Base-by-base conservation (phyloP, 2,113 vertebrate species). In the Pipra filicauda region DNA sequence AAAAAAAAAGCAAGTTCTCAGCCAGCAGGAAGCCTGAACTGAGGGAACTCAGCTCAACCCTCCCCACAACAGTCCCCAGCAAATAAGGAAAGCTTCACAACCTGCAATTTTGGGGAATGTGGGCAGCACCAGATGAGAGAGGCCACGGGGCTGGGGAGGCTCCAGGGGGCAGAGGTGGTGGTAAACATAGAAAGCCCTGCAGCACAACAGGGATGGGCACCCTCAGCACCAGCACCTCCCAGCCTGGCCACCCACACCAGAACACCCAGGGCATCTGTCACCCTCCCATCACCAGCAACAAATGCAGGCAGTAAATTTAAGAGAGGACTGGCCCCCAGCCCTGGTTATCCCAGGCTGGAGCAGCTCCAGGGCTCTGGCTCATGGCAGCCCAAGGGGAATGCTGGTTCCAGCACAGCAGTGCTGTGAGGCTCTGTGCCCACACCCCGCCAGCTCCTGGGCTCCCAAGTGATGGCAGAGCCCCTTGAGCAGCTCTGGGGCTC, bases 161-260 rank as follows among this genome's bases (percentile, higher is more conserved):
- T 28, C 54, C 77, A 78, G 72, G 88, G 77, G 59, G 49, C 54
- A 58, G 54, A 52, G 54, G n/a, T 5, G 24, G 20, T 24, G 31
- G 28, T 0, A 35, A 44, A 49, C 15, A 16, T 1, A 71, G 57
- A 75, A 90, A 95, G 49, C 49, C 10, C 51, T 15, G 20, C 3
- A 2, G 28, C 61, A 75, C 0, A 0, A 35, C 13, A 2, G 0
- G 1, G 82, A 90, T 1, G 4, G 55, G 30, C 18, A n/a, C 16
- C 61, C 57, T 61, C 6, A 2, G 61, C 57, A 66, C 35, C 3
- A 79, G 80, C 10, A 14, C 5, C 1, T 17, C 59, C 43, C 91
- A 86, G 24, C 57, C 78, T 2, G 8, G 62, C 37, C 54, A 51
- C 54, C 30, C 81, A n/a, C 64, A 65, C n/a, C 37, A 48, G 48